Evolutionary conservation across 1,140 invertebrate genomes (phyloP), one percentile per base, ranked within the genome.

Genomic region (Lanistes nyassanus): DNA sequence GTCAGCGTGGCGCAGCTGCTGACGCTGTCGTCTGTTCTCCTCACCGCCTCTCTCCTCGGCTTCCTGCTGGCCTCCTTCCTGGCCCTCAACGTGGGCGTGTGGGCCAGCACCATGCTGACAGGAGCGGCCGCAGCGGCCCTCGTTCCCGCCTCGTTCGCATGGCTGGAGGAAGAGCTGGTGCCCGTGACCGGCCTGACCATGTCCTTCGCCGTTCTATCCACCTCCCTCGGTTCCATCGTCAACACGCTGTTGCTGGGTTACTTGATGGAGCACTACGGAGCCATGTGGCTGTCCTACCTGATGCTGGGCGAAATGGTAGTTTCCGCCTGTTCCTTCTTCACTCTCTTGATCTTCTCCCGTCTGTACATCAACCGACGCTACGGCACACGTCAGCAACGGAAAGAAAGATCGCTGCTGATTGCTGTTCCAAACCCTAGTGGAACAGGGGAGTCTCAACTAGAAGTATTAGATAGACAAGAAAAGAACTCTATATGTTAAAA

Each of bases 161-260:
- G 82, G 82, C 80, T 80, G 9, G 77, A 82, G 29, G 79, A 80
- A 53, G 71, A 82, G 51, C 47, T 85, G 1, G 42, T 82, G 34
- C 42, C 53, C 26, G 74, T 85, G 1, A 82, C 78, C 1, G 83
- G 83, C 19, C 79, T 76, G 55, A 65, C 82, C 29, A 72, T 80
- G 29, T 81, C 83, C 29, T 56, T 80, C 26, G 79, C 83, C 53
- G 34, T 82, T 34, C 79, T 81, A 51, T 75, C 80, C 7, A 47
- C 42, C 42, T 47, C 42, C 1, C 42, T 47, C 19, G 42, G 42
- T 16, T 47, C 42, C 42, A 81, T 80, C 62, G 65, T 75, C 2
- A 82, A 82, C 74, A 81, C 83, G 4, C 75, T 76, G 23, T 60
- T 84, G 31, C 69, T 84, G 21, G 83, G 83, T n/a, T 79, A 79